Conservation (phyloP, 2,888 invertebrate genomes). For the Tetragonisca angustula region DNA sequence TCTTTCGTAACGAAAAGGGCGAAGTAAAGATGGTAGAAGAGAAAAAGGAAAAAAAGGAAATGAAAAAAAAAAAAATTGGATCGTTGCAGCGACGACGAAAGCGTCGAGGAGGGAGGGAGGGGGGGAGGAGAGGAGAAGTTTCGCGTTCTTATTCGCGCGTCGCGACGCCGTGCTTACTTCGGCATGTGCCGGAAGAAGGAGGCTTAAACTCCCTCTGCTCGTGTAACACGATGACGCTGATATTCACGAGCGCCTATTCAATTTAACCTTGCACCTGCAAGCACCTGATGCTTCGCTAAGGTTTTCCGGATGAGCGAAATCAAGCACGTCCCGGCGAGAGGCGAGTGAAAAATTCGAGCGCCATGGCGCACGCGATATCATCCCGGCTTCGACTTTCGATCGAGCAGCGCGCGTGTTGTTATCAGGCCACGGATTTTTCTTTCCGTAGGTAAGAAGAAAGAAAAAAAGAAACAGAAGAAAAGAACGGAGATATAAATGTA, state of each 20-base stretch:
- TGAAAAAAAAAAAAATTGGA: neutral
- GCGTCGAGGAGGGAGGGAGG: neutral
- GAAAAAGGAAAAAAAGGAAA: no score
- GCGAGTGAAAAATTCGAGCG: constrained; percentile 1
- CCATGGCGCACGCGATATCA: neutral
- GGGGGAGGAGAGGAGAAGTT: constrained; percentile 23
- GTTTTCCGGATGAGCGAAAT: constrained; percentile 27
- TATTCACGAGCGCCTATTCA: constrained; percentile 46
- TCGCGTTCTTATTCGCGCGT: constrained; percentile 39
- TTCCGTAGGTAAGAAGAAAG: no score
- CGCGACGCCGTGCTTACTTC: constrained; percentile 35
- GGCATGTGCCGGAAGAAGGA: constrained; percentile 53
- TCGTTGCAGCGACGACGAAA: neutral
- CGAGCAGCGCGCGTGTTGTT: no score
- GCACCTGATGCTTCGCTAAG: constrained; percentile 38
- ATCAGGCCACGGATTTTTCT: no score
- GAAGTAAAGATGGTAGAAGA: no score
- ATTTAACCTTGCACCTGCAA: constrained; percentile 48
- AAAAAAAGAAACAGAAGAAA: no score
- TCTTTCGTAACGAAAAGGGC: no score
- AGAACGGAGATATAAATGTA: no score
- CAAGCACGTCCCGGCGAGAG: constrained; percentile 2
- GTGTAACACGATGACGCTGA: constrained; percentile 43
- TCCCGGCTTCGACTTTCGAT: no score
- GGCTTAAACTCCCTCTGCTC: constrained; percentile 38